These are phyloP conservation scores for Cephus runcator DNA, from an alignment of 2,888 invertebrate species.

Conservation along the genomic window DNA sequence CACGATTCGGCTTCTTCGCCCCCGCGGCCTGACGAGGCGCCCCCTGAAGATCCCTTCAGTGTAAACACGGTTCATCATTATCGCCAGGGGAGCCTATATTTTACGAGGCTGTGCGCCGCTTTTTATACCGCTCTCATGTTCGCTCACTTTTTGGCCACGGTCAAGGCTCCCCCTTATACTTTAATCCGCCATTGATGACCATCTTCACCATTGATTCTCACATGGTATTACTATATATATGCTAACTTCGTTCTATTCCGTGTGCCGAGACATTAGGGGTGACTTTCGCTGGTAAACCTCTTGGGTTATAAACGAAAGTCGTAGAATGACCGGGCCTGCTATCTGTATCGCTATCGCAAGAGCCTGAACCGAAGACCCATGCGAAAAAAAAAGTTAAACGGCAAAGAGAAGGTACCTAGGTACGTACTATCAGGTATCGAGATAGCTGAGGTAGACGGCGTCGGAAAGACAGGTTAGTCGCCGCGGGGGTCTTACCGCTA, in stretches of 20 bases:
- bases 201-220: not conserved
- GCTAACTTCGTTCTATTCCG: not conserved
- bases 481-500: slow-evolving; percentile 59
- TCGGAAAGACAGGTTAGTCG: slow-evolving; percentile 63
- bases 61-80: slow-evolving; percentile 64
- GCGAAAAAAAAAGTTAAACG: not conserved
- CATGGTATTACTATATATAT: not conserved
- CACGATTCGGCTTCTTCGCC: slow-evolving; percentile 17
- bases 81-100: slow-evolving; percentile 54
- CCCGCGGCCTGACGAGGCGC: slow-evolving; percentile 40
- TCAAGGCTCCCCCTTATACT: not conserved
- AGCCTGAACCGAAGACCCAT: not conserved
- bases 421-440: not conserved
- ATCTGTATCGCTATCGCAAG: not conserved
- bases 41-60: slow-evolving; percentile 46
- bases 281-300: not conserved
- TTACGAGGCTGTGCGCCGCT: slow-evolving; percentile 30
- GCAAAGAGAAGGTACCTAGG: not conserved
- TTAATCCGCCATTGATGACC: not conserved
- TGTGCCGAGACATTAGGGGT: not conserved
- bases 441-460: slow-evolving; percentile 35
- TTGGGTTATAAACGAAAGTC: not conserved
- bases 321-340: not conserved
- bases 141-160: not conserved
- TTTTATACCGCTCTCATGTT: not conserved